Percentiles rank a stretch among this genome's conserved stretches.
phyloP scores from a whole-genome alignment of 2,888 invertebrate species.

The Tanytarsus gracilentus region DNA sequence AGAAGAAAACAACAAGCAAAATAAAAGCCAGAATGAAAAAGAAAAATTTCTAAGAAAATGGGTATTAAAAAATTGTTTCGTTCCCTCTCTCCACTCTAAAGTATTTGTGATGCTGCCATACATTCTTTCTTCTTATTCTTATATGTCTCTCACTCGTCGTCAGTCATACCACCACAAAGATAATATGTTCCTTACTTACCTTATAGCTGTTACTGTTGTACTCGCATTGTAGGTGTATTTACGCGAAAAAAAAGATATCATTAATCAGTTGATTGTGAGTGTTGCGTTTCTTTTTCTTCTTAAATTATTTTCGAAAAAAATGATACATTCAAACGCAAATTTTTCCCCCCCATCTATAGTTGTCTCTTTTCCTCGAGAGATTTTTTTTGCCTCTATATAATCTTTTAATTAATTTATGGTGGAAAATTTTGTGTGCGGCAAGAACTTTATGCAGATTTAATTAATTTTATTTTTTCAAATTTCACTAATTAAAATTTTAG shows the following conservation, averaged over 20 bases:
- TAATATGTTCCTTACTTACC: neutral
- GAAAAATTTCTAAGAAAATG: slow-evolving; percentile 26
- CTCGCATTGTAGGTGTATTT: slow-evolving; percentile 17
- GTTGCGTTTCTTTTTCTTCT: neutral
- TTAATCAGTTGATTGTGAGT: slow-evolving; percentile 7
- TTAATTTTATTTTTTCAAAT: too few relatives aligned
- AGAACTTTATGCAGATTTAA: too few relatives aligned
- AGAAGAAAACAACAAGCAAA: slow-evolving; percentile 8
- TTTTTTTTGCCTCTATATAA: neutral
- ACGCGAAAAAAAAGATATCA: neutral
- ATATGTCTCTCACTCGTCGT: neutral
- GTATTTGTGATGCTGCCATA: neutral
- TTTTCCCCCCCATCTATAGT: neutral
- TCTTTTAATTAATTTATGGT: neutral
- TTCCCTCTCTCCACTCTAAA: neutral
- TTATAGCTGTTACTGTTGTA: neutral
- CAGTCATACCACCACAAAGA: neutral
- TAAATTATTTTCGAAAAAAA: too few relatives aligned
- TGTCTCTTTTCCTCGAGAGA: slow-evolving; percentile 2
- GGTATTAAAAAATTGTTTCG: slow-evolving; percentile 27
- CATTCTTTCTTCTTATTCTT: neutral
- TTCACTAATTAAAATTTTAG: too few relatives aligned
- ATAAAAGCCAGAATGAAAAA: slow-evolving; percentile 13
- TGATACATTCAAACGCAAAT: too few relatives aligned
- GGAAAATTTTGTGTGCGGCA: too few relatives aligned